Evolutionary conservation across 2,113 vertebrate species (phyloP).

Genomic region (Limnothrissa miodon): DNA sequence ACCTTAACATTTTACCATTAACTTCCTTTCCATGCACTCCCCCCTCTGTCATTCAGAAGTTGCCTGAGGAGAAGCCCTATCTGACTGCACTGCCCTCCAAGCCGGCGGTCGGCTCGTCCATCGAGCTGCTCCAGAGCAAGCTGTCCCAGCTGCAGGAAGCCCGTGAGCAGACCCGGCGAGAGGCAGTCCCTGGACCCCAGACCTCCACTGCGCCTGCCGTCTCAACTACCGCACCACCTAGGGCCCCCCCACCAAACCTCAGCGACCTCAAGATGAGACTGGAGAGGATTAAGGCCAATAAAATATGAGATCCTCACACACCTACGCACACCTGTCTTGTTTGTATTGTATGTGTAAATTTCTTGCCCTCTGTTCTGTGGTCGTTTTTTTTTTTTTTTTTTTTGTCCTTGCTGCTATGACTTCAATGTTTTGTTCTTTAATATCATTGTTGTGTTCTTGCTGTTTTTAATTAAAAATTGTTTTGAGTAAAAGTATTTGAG

Average conservation of each 20-base stretch:
- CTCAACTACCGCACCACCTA: constrained; percentile 37
- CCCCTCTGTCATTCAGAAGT: constrained; percentile 30
- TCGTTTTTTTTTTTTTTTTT: neutral
- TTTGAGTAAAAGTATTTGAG: neutral
- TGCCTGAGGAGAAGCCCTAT: constrained; percentile 79
- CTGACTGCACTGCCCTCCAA: constrained; percentile 86
- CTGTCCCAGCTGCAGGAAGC: constrained; percentile 96
- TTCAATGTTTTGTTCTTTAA: neutral
- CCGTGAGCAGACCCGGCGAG: constrained; percentile 88
- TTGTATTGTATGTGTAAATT: neutral
- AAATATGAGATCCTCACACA: neutral
- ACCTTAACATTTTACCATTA: neutral
- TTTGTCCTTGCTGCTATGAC: neutral
- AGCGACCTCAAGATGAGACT: constrained; percentile 98
- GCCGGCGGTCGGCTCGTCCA: constrained; percentile 89
- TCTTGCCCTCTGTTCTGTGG: neutral
- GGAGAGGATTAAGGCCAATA: constrained; percentile 96
- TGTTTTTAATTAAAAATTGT: neutral
- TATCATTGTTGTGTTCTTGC: neutral
- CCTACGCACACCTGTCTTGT: neutral
- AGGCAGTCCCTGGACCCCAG: constrained; percentile 66
- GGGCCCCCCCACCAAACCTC: constrained; percentile 73
- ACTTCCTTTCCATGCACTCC: neutral
- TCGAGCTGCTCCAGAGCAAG: constrained; percentile 98
- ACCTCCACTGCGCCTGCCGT: constrained; percentile 75